Percentiles rank a stretch among this genome's conserved stretches.
These are phyloP conservation scores for Macaria liturata DNA, from an alignment of 2,888 invertebrate genomes.

Conservation along the genomic window DNA sequence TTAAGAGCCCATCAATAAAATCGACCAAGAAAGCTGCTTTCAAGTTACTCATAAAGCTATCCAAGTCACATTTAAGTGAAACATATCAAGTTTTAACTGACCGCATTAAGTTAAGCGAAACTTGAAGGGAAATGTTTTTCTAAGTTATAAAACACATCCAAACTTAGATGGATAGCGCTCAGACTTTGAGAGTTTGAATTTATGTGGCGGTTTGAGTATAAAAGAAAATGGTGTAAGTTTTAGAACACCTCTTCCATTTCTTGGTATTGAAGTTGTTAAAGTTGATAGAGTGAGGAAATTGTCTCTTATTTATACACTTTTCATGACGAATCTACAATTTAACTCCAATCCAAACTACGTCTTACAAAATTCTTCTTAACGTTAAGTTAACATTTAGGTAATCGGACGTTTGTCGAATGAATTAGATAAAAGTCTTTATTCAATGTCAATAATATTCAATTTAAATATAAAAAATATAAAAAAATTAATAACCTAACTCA, in stretches of 20 bases:
- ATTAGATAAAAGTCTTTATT: no score
- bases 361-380: no score
- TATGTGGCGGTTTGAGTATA: slow-evolving; percentile 24
- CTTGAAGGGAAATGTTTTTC: slow-evolving; percentile 50
- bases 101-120: slow-evolving; percentile 55
- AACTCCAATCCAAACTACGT: no score
- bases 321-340: no score
- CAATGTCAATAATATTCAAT: no score
- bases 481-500: no score
- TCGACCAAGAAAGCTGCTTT: slow-evolving; percentile 15
- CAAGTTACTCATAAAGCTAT: slow-evolving; percentile 44
- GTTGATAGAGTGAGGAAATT: no score
- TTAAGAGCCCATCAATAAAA: slow-evolving; percentile 25
- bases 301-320: no score
- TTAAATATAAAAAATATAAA: no score
- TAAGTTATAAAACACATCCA: slow-evolving; percentile 55
- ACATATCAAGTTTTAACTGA: slow-evolving; percentile 62
- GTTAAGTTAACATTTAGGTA: no score
- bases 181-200: slow-evolving; percentile 49
- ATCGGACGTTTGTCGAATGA: no score
- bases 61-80: slow-evolving; percentile 55
- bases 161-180: slow-evolving; percentile 67
- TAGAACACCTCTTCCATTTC: slow-evolving; percentile 18
- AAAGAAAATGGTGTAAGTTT: slow-evolving; percentile 34
- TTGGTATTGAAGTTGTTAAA: neutral